Conservation (phyloP, 2,888 invertebrate genomes). For the Macropis europaea region DNA sequence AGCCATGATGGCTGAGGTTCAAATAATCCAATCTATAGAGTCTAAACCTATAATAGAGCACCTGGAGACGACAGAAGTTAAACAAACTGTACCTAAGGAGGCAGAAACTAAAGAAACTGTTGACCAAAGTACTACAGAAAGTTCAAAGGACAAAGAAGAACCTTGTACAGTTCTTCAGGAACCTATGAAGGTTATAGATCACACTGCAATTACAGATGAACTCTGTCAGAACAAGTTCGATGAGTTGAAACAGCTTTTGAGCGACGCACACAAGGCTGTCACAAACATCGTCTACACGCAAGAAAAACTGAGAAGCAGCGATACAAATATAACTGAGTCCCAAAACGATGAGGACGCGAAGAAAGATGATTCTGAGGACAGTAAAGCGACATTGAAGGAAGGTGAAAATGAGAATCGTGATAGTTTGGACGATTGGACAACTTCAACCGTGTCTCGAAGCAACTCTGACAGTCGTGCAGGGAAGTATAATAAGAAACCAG, state of each 20-base stretch:
- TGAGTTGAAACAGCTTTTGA: conserved; percentile 69
- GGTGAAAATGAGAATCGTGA: conserved; percentile 1
- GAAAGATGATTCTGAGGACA: neutral
- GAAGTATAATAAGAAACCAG: conserved; percentile 81
- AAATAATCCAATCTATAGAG: conserved; percentile 38
- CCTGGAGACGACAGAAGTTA: neutral
- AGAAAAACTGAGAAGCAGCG: conserved; percentile 35
- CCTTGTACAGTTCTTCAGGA: neutral
- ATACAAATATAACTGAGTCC: neutral
- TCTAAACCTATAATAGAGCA: conserved; percentile 7
- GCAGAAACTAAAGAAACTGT: neutral
- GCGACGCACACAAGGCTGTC: conserved; percentile 68
- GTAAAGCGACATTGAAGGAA: neutral
- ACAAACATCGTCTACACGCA: conserved; percentile 68
- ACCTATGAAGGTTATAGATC: neutral
- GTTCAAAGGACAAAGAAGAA: neutral
- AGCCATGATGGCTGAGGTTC: conserved; percentile 16
- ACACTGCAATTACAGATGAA: conserved; percentile 58
- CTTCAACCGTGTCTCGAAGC: conserved; percentile 55
- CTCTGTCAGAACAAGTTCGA: conserved; percentile 70
- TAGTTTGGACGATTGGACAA: conserved; percentile 8
- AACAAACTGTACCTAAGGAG: neutral
- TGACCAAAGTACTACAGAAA: neutral
- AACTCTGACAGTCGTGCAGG: conserved; percentile 78
- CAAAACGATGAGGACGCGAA: neutral